A percentile compares a stretch with the other conserved stretches of the same genome.
phyloP scores from a whole-genome alignment of 2,797 vertebrate species.

The Euthynnus affinis region DNA sequence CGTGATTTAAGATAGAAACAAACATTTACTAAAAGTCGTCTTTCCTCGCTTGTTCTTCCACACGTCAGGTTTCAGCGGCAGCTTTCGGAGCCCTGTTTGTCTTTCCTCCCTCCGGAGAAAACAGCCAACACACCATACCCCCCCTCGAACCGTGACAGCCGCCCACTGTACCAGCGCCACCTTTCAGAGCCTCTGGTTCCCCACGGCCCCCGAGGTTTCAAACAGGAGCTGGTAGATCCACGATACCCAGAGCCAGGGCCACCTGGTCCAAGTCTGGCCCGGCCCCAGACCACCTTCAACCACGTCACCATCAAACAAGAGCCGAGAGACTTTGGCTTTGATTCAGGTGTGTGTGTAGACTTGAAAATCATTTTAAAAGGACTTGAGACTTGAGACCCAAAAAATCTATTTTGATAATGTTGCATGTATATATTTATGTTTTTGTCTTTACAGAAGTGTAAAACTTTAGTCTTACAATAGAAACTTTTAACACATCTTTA shows the following conservation, averaged over 20 bases:
- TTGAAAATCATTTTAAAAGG: no score
- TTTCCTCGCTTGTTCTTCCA: not conserved
- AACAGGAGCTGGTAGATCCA: constrained; percentile 93
- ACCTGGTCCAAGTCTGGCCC: constrained; percentile 74
- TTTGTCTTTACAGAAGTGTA: no score
- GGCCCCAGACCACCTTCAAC: constrained; percentile 83
- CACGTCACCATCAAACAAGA: constrained; percentile 94
- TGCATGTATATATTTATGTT: no score
- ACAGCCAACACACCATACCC: constrained; percentile 81
- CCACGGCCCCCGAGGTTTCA: constrained; percentile 87
- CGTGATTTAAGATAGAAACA: not conserved
- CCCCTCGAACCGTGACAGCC: constrained; percentile 76
- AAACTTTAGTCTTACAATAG: no score
- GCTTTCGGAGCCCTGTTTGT: constrained; percentile 90
- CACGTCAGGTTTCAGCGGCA: constrained; percentile 92
- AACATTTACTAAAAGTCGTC: not conserved
- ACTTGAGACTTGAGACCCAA: no score
- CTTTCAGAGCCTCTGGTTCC: constrained; percentile 91
- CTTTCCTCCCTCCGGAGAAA: constrained; percentile 82
- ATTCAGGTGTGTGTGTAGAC: constrained; percentile 84
- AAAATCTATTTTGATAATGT: no score
- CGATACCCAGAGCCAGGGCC: constrained; percentile 86
- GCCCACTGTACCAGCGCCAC: constrained; percentile 92
- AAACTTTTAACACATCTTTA: not conserved
- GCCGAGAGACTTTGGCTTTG: constrained; percentile 92